Evolutionary conservation across 2,113 vertebrate species (phyloP).

Genomic region (Periophthalmodon schlosseri): DNA sequence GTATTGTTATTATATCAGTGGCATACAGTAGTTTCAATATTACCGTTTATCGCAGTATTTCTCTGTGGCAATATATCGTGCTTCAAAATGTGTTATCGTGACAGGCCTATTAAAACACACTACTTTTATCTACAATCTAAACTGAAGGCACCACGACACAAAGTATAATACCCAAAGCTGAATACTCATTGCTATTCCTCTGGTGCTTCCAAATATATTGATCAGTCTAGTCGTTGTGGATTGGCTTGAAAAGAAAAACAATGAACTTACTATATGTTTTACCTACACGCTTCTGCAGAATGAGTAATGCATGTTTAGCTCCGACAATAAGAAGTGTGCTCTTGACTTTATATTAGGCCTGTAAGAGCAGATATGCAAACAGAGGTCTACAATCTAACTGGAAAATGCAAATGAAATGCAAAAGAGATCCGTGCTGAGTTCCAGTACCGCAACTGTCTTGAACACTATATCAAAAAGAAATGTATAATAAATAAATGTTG

Average conservation of each 20-base stretch:
- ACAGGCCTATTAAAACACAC: too few relatives aligned
- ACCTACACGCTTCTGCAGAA: background rate
- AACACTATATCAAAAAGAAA: background rate
- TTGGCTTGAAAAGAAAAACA: background rate
- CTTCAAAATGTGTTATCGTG: too few relatives aligned
- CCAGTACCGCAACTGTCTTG: conserved; percentile 5
- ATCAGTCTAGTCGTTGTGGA: background rate
- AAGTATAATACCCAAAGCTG: background rate
- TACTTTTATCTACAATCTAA: background rate
- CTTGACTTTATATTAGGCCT: conserved; percentile 22
- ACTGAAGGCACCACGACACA: background rate
- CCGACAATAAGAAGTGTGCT: background rate
- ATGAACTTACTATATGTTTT: background rate
- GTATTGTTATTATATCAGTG: too few relatives aligned
- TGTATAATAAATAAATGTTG: conserved; percentile 10
- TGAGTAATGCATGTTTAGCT: background rate
- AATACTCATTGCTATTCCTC: background rate
- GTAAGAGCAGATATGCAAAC: conserved; percentile 40
- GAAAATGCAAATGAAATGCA: conserved; percentile 53
- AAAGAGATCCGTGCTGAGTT: conserved; percentile 22
- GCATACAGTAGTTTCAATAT: too few relatives aligned
- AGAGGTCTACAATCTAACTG: conserved; percentile 16
- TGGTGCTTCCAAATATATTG: background rate
- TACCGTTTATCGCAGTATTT: too few relatives aligned
- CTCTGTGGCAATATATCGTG: too few relatives aligned